Evolutionary conservation across 1,140 invertebrate genomes (phyloP), one percentile per base, ranked within the genome.

Genomic region (Bilobella aurantiaca): DNA sequence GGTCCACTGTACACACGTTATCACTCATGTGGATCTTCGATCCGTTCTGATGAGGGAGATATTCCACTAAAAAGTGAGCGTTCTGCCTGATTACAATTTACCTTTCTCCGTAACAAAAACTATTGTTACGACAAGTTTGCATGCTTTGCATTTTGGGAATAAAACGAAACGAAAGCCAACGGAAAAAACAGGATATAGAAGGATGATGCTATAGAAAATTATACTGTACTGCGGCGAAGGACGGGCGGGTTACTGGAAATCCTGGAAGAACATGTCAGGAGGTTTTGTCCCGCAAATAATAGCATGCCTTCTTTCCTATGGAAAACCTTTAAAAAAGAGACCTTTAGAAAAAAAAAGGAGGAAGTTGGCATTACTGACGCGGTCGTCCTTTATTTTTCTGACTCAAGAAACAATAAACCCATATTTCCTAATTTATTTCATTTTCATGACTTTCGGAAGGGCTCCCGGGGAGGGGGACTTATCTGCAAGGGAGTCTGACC

Each of bases 381-480:
- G n/a, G n/a, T n/a, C 49, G 23, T 53, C 14, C 25, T 53, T 53
- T 23, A 16, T 53, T 53, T 53, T 53, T 53, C 49, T 42, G 49
- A 14, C 8, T 53, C 8, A 53, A 23, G 23, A 53, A 53, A 53
- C 49, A 53, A 53, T 53, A 53, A 53, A 53, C 49, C 25, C 49
- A 53, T 53, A 53, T 53, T 53, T 53, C 49, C 49, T 53, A 53
- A 53, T 53, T 53, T 53, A 53, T 53, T 53, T 53, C 14, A 23
- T 53, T 53, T 53, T 53, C 49, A 53, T 53, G 49, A 23, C 14
- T 16, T 12, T 53, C 49, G 49, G 49, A 53, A 53, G 49, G 49
- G 25, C 49, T n/a, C n/a, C n/a, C n/a, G n/a, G 49, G 49, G 49
- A 23, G 23, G 23, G 49, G 34, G 34, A 42, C 25, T 53, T 53